These are phyloP conservation scores for Caenorhabditis uteleia DNA, from an alignment of 2,888 invertebrate genomes.

Conservation along the genomic window DNA sequence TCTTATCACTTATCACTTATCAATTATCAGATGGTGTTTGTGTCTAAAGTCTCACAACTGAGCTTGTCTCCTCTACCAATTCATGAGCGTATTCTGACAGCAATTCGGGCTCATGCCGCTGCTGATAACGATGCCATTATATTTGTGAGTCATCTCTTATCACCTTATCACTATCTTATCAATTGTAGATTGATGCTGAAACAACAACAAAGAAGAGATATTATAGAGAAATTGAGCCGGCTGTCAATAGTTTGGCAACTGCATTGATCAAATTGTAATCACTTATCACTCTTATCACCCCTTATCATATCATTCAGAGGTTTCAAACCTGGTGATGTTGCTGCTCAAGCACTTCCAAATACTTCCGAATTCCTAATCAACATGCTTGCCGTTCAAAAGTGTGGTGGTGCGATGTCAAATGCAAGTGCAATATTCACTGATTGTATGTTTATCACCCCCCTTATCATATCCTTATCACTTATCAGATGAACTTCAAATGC, in stretches of 20 bases:
- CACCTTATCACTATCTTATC: not conserved
- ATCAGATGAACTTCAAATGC: slow-evolving; percentile 52
- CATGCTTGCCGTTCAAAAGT: slow-evolving; percentile 43
- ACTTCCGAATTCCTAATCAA: slow-evolving; percentile 47
- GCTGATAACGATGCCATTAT: slow-evolving; percentile 29
- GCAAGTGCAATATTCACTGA: slow-evolving; percentile 62
- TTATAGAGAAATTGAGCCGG: slow-evolving; percentile 28
- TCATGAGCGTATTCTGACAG: slow-evolving; percentile 29
- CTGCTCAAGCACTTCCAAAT: slow-evolving; percentile 42
- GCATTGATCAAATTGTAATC: slow-evolving; percentile 22
- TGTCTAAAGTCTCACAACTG: slow-evolving; percentile 24
- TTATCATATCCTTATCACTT: not conserved
- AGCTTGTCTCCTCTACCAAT: slow-evolving; percentile 19
- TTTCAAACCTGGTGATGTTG: slow-evolving; percentile 39
- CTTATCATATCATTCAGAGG: slow-evolving; percentile 19
- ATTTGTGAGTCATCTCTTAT: slow-evolving; percentile 18
- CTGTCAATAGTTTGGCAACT: slow-evolving; percentile 28
- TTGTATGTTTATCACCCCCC: slow-evolving; percentile 39
- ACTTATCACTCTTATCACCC: not conserved
- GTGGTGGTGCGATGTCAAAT: slow-evolving; percentile 59
- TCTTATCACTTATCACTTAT: no score
- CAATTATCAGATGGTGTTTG: slow-evolving; percentile 40
- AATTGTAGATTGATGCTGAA: slow-evolving; percentile 35
- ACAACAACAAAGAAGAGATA: slow-evolving; percentile 30
- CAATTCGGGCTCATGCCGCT: slow-evolving; percentile 10